Base-by-base conservation (phyloP, 2,797 vertebrate genomes). In the Pseudopleuronectes americanus region DNA sequence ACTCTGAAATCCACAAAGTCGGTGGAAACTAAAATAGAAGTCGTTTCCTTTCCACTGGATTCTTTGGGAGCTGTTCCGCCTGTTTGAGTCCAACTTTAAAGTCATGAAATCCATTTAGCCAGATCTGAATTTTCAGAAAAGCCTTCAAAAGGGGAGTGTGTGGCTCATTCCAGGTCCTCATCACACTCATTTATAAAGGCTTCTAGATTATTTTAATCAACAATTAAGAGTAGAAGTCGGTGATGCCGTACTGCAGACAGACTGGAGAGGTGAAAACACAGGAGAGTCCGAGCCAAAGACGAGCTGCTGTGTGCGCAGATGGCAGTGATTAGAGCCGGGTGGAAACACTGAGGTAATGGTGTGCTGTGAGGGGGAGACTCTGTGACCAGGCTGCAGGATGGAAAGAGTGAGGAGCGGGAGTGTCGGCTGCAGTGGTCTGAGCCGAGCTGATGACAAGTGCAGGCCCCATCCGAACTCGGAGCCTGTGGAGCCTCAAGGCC, bases 301-400 rank as follows among this genome's bases (percentile, higher is more conserved):
- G 79, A 38, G 73, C 84, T 86, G 89, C 87, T 88, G 81, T 85
- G 84, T 92, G 83, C 90, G 89, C 90, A 93, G 92, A 93, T 91
- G 91, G 90, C 82, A 92, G 79, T 69, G 79, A 93, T 93, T 92
- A 92, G 57, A 85, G 79, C 74, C 54, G 81, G 86, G 84, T 90
- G 92, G 92, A 93, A 93, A 92, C 81, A 90, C 80, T 92, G 90
- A 92, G 85, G 87, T 90, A 90, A 92, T 85, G 84, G 63, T 86
- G 76, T 76, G 68, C 81, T 85, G 78, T 57, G 43, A 79, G 79
- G 63, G 81, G 78, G 76, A 82, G 79, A 80, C 73, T 83, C 77
- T 77, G 70, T 60, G 80, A 78, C 80, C 73, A 63, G 76, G 68
- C 79, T 74, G 71, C 80, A 71, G 74, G 74, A 77, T 81, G 89